Evolutionary conservation across 2,797 vertebrate species (phyloP).

Genomic region (Oryzias sinensis): DNA sequence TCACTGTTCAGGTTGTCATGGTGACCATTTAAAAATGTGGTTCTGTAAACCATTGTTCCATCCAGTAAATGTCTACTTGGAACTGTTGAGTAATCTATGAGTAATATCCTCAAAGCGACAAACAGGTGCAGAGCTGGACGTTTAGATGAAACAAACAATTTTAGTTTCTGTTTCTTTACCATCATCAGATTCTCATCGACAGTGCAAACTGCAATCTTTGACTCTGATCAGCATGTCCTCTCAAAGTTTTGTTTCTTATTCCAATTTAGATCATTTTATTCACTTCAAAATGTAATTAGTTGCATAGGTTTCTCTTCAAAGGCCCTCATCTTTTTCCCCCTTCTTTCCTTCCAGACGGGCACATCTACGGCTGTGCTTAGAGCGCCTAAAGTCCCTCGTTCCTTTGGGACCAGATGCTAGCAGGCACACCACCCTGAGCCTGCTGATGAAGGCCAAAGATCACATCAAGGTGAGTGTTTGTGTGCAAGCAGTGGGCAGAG

Average conservation of each 20-base stretch:
- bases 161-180: too few relatives aligned
- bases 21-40: too few relatives aligned
- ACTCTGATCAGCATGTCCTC: background rate
- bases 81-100: too few relatives aligned
- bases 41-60: too few relatives aligned
- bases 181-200: too few relatives aligned
- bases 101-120: too few relatives aligned
- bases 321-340: background rate
- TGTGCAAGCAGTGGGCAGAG: constrained; percentile 3
- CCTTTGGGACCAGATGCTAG: constrained; percentile 87
- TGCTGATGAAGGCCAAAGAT: constrained; percentile 90
- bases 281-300: background rate
- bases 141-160: too few relatives aligned
- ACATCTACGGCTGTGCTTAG: constrained; percentile 89
- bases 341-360: constrained; percentile 78
- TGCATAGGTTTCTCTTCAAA: background rate
- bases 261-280: background rate
- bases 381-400: constrained; percentile 90
- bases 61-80: too few relatives aligned
- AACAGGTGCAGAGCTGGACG: too few relatives aligned
- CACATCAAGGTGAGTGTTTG: constrained; percentile 86
- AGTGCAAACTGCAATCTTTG: too few relatives aligned
- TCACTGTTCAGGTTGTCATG: too few relatives aligned
- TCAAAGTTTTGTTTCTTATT: background rate
- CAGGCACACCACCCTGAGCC: constrained; percentile 90